Evolutionary conservation across 1,140 invertebrate species (phyloP).

Genomic region (Neodiprion lecontei): DNA sequence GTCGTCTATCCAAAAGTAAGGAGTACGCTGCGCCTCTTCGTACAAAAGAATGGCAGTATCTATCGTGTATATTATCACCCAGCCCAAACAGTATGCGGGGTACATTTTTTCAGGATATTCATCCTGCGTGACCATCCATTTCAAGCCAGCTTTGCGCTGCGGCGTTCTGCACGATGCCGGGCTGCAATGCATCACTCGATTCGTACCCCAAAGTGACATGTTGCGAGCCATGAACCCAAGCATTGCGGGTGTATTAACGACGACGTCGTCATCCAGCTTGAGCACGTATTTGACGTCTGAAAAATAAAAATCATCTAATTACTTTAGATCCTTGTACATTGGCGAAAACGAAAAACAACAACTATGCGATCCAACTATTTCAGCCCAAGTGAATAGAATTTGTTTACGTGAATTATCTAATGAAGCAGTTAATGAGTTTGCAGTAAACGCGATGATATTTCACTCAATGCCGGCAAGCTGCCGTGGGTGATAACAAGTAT

Average conservation of each 20-base stretch:
- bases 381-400: too few relatives aligned
- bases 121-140: conserved; percentile 77
- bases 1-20: conserved; percentile 89
- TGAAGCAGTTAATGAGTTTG: too few relatives aligned
- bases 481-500: too few relatives aligned
- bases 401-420: too few relatives aligned
- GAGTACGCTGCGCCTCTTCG: conserved; percentile 65
- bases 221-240: conserved; percentile 67
- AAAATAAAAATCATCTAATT: conserved; percentile 41
- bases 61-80: conserved; percentile 76
- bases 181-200: conserved; percentile 68
- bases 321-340: too few relatives aligned
- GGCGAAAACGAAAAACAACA: too few relatives aligned
- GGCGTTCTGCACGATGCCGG: conserved; percentile 57
- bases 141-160: conserved; percentile 71
- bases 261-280: conserved; percentile 83
- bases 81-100: conserved; percentile 79
- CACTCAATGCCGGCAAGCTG: too few relatives aligned
- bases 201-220: conserved; percentile 65
- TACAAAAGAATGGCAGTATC: conserved; percentile 73
- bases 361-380: too few relatives aligned
- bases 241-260: conserved; percentile 74
- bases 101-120: conserved; percentile 73
- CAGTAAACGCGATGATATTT: too few relatives aligned
- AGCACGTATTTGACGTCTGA: conserved; percentile 73